Evolutionary conservation across 2,113 vertebrate species (phyloP).

Genomic region (Engystomops pustulosus): DNA sequence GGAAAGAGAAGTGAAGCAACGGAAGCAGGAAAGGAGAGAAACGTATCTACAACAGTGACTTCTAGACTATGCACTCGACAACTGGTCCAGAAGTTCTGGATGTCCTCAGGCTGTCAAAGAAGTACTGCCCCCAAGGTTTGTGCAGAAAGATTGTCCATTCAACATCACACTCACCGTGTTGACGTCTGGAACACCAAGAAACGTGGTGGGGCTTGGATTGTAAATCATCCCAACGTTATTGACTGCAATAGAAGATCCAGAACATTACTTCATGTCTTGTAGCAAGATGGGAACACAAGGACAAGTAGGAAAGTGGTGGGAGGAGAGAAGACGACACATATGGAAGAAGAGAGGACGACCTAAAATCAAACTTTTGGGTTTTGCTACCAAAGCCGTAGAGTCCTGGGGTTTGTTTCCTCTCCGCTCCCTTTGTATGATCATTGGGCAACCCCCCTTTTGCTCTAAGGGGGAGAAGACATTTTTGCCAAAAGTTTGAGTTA

Average conservation of each 20-base stretch:
- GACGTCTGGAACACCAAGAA: constrained; percentile 30
- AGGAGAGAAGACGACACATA: too few species aligned
- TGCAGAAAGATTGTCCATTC: not conserved
- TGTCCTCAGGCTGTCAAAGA: not conserved
- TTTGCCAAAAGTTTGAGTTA: not conserved
- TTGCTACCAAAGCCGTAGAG: not conserved
- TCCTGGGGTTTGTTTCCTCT: too few species aligned
- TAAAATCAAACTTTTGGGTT: not conserved
- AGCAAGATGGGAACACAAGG: too few species aligned
- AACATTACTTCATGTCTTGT: not conserved
- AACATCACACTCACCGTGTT: constrained; percentile 31
- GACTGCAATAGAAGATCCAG: not conserved
- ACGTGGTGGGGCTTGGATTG: rapidly evolving
- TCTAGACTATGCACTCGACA: not conserved
- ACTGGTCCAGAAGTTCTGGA: too few species aligned
- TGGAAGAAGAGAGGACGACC: too few species aligned
- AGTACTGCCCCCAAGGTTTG: not conserved
- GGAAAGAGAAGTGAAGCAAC: too few species aligned
- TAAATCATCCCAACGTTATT: constrained; percentile 19
- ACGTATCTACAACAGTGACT: not conserved
- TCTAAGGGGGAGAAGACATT: too few species aligned
- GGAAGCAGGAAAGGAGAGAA: too few species aligned
- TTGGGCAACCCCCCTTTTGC: too few species aligned
- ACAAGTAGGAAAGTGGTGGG: too few species aligned
- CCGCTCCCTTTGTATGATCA: too few species aligned